phyloP scores from a whole-genome alignment of 2,113 vertebrate species.

The Bos taurus region DNA sequence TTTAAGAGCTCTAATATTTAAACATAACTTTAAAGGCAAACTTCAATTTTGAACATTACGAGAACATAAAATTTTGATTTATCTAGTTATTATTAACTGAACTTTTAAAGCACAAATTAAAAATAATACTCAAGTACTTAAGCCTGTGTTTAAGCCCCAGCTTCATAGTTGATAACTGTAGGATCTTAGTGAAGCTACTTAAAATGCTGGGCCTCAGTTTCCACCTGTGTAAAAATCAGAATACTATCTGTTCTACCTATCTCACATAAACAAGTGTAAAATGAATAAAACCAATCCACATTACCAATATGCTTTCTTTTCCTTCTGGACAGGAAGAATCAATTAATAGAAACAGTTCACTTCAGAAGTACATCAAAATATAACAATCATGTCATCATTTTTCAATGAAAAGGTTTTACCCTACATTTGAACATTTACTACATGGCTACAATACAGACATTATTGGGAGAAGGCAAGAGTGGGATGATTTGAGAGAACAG shows the following conservation, averaged over 20 bases:
- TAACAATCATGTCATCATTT: neutral
- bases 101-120: neutral
- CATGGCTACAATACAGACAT: neutral
- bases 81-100: neutral
- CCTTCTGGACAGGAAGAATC: neutral
- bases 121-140: constrained; percentile 9
- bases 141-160: neutral
- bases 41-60: neutral
- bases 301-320: neutral
- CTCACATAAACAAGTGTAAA: neutral
- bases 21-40: constrained; percentile 14
- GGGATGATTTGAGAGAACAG: neutral
- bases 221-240: neutral
- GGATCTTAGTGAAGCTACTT: neutral
- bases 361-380: constrained; percentile 7
- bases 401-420: neutral
- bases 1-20: constrained; percentile 11
- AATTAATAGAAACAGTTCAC: neutral
- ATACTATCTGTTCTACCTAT: neutral
- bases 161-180: neutral
- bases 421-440: neutral
- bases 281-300: neutral
- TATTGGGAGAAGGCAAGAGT: neutral
- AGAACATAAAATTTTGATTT: neutral
- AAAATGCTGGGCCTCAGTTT: neutral